These are phyloP conservation scores for Eulithis prunata DNA, from an alignment of 2,888 invertebrate species.

Conservation along the genomic window DNA sequence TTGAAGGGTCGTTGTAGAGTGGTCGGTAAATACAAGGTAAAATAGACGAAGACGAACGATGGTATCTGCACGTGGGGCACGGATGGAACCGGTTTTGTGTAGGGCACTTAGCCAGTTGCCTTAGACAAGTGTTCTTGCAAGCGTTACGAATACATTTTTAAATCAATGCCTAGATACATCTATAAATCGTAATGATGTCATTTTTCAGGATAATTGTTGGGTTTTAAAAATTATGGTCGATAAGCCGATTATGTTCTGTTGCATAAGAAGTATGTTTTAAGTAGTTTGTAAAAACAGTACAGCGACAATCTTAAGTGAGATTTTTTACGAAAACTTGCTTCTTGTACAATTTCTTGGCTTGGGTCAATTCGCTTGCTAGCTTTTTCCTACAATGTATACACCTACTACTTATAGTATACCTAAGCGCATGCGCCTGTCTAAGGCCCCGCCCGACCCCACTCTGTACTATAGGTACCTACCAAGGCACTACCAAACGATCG, in stretches of 20 bases:
- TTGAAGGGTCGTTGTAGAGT: conserved; percentile 44
- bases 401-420: no score
- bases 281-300: no score
- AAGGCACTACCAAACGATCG: background rate
- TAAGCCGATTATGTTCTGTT: no score
- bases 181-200: no score
- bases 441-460: background rate
- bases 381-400: no score
- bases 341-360: no score
- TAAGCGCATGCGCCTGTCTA: background rate
- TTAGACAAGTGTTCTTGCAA: conserved; percentile 12
- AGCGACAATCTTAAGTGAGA: no score
- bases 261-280: no score
- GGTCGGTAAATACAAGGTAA: conserved; percentile 54
- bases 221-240: no score
- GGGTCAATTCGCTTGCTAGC: no score
- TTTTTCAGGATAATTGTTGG: no score
- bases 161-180: background rate
- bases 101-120: conserved; percentile 19
- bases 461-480: background rate
- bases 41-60: conserved; percentile 79
- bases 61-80: conserved; percentile 71
- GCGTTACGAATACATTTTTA: background rate
- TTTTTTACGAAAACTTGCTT: no score
- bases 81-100: conserved; percentile 69